Evolutionary conservation across 1,140 invertebrate genomes (phyloP).

Genomic region (Sycophila sp.): DNA sequence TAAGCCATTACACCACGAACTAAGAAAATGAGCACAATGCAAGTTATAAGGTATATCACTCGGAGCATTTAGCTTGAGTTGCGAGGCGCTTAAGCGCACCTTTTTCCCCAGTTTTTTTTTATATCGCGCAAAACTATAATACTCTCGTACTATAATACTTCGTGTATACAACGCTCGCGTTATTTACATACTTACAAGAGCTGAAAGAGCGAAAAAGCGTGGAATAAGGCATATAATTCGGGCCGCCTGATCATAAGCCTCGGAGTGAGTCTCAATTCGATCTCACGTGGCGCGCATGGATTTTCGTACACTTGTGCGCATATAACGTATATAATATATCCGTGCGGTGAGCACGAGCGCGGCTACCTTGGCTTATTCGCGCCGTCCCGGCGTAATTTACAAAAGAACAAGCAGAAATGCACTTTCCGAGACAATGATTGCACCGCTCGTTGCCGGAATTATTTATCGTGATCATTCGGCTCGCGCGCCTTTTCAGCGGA

Average conservation of each 20-base stretch:
- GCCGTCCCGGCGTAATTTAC: neutral
- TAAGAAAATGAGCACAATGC: too few relatives aligned
- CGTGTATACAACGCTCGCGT: neutral
- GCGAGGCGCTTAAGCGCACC: too few relatives aligned
- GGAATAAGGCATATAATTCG: neutral
- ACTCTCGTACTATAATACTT: too few relatives aligned
- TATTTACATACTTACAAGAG: neutral
- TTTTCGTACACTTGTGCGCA: neutral
- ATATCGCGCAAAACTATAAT: too few relatives aligned
- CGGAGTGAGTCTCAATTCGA: neutral
- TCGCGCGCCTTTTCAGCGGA: neutral
- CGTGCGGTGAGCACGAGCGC: too few relatives aligned
- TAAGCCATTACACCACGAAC: too few relatives aligned
- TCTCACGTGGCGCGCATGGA: neutral
- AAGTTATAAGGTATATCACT: neutral
- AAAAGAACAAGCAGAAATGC: neutral
- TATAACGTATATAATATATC: too few relatives aligned
- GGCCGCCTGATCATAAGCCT: neutral
- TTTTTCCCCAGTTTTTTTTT: neutral
- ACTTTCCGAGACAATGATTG: slow-evolving; percentile 10
- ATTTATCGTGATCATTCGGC: slow-evolving; percentile 15
- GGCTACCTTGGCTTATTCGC: too few relatives aligned
- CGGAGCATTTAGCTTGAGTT: neutral
- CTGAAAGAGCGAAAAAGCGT: neutral
- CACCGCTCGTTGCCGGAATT: neutral